Base-by-base conservation (phyloP, 2,113 vertebrate species). In the Corythoichthys intestinalis region DNA sequence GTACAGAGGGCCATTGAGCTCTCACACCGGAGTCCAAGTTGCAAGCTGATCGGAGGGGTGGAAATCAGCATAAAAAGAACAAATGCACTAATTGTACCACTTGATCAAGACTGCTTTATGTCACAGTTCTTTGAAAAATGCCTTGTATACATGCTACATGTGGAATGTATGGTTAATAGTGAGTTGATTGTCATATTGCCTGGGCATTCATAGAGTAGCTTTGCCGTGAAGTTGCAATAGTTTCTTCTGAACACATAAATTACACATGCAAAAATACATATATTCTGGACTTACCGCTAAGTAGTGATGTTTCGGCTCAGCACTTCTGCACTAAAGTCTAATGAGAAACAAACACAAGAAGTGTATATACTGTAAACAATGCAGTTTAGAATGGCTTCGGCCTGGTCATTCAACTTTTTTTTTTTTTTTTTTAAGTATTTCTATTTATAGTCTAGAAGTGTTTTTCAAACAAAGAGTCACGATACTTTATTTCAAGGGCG, bases 1-100 rank as follows among this genome's bases (percentile, higher is more conserved):
- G 88, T 64, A 92, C 87, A 91, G 89, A 88, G 83, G 73, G 53
- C 87, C 71, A 88, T 91, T 92, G 85, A 93, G 76, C 63, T 71
- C 11, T 13, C 76, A 78, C 75, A 73, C 69, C 83, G 65, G 65
- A 87, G 80, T 85, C 82, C 68, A 78, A 85, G 79, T 81, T 88
- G 87, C 77, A 85, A 86, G 84, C 82, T 81, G 86, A 91, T 82
- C 82, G 84, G 84, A 81, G 72, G 84, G 73, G 62, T 70, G 64
- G 75, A 78, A 82, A 83, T 75, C 73, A 53, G 72, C 65, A 79
- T 74, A 74, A 87, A 84, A 83, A 74, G 74, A 85, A 84, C 74
- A 81, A 88, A 84, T 74, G 66, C 74, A 56, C 35, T 2, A 28
- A 81, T 85, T 91, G 89, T 90, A 75, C 58, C 67, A 81, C 60